These are phyloP conservation scores for Ptilonorhynchus violaceus DNA, from an alignment of 2,113 vertebrate genomes.

Conservation along the genomic window DNA sequence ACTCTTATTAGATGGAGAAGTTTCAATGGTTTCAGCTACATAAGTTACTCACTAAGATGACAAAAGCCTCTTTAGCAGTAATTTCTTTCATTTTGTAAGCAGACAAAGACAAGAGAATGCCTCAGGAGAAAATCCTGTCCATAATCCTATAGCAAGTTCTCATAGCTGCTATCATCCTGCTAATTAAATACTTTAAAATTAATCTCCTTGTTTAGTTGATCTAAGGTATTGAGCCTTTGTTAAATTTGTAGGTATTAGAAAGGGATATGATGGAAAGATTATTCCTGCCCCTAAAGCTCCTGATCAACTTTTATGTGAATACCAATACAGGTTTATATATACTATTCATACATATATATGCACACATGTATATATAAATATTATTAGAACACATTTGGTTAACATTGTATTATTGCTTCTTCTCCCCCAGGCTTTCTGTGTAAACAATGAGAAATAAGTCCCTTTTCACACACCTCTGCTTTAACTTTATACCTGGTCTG, in stretches of 20 bases:
- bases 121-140: neutral
- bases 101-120: neutral
- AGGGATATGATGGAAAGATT: neutral
- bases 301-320: neutral
- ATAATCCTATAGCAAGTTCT: neutral
- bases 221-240: neutral
- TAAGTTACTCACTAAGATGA: neutral
- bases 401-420: neutral
- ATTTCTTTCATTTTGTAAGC: neutral
- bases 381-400: neutral
- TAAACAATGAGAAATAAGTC: neutral
- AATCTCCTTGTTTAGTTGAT: neutral
- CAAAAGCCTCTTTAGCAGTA: neutral
- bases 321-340: neutral
- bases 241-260: neutral
- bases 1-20: neutral
- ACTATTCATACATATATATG: neutral
- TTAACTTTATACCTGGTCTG: neutral
- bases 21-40: neutral
- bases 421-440: neutral
- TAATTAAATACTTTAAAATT: neutral
- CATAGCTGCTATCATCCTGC: neutral
- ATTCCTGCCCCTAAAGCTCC: neutral
- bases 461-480: neutral
- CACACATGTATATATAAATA: accelerated